phyloP scores from a whole-genome alignment of 2,888 invertebrate species.

The Eledona agricola region DNA sequence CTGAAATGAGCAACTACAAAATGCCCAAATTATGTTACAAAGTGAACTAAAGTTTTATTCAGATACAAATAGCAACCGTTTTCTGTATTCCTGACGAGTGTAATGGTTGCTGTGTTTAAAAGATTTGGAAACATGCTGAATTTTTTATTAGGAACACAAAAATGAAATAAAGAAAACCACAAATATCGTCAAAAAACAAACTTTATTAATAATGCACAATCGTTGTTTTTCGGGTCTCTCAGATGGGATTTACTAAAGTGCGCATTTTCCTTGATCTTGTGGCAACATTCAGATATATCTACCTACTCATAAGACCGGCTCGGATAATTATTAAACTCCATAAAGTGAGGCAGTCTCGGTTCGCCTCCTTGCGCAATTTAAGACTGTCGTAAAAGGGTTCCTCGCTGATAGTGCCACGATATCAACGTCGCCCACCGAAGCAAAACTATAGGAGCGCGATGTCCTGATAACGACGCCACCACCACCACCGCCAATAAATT shows the following conservation, averaged over 20 bases:
- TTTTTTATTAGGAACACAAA: too few species aligned
- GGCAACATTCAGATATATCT: constrained; percentile 17
- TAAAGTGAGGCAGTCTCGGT: constrained; percentile 44
- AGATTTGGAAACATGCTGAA: too few species aligned
- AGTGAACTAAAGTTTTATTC: too few species aligned
- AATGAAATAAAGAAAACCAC: too few species aligned
- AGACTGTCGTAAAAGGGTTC: constrained; percentile 45
- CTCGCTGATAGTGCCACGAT: constrained; percentile 27
- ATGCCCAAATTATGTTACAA: too few species aligned
- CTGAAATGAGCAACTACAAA: too few species aligned
- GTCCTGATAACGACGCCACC: constrained; percentile 24
- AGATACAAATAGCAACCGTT: too few species aligned
- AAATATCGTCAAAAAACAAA: too few species aligned
- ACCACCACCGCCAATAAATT: constrained; percentile 30
- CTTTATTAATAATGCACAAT: too few species aligned
- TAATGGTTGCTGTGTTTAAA: too few species aligned
- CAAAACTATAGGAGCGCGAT: constrained; percentile 13
- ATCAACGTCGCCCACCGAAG: constrained; percentile 23
- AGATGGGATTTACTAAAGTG: not conserved
- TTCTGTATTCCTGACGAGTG: too few species aligned
- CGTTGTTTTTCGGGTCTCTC: too few species aligned
- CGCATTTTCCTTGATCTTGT: not conserved
- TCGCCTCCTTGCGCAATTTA: constrained; percentile 44
- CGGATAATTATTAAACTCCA: constrained; percentile 46
- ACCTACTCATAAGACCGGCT: constrained; percentile 37